Evolutionary conservation across 2,797 vertebrate genomes (phyloP).

Genomic region (Denticeps clupeoides): DNA sequence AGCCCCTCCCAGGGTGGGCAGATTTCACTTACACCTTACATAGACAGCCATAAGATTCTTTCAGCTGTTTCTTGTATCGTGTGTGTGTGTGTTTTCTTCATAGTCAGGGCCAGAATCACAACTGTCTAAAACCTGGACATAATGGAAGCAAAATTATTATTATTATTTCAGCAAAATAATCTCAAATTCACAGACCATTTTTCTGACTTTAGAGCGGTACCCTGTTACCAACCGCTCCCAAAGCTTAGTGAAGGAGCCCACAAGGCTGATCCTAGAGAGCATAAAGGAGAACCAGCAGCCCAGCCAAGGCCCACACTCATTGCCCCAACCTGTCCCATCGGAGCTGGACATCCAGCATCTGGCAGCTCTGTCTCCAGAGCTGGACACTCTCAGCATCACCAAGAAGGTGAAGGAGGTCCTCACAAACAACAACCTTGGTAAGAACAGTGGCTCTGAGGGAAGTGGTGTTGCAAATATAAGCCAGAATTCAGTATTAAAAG

Average conservation of each 20-base stretch:
- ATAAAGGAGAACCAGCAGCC: constrained; percentile 94
- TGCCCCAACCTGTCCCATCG: constrained; percentile 40
- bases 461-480: too few species aligned
- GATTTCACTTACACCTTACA: too few species aligned
- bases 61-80: too few species aligned
- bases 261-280: constrained; percentile 73
- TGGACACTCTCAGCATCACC: constrained; percentile 89
- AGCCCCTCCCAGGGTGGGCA: constrained; percentile 42
- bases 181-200: too few species aligned
- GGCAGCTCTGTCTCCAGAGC: constrained; percentile 80
- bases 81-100: too few species aligned
- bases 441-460: constrained; percentile 7
- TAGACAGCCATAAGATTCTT: too few species aligned
- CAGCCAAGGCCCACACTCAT: constrained; percentile 41
- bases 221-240: neutral
- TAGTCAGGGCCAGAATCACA: too few species aligned
- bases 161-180: too few species aligned
- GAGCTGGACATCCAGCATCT: constrained; percentile 79
- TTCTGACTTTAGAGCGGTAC: too few species aligned
- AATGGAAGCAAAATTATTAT: too few species aligned
- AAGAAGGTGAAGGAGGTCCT: constrained; percentile 95
- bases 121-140: too few species aligned
- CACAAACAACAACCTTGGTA: constrained; percentile 91
- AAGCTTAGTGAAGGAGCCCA: constrained; percentile 63
- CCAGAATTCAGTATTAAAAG: too few species aligned